Percentiles rank a stretch among this genome's conserved stretches.
phyloP scores from a whole-genome alignment of 2,888 invertebrate species.

The Empis livida region DNA sequence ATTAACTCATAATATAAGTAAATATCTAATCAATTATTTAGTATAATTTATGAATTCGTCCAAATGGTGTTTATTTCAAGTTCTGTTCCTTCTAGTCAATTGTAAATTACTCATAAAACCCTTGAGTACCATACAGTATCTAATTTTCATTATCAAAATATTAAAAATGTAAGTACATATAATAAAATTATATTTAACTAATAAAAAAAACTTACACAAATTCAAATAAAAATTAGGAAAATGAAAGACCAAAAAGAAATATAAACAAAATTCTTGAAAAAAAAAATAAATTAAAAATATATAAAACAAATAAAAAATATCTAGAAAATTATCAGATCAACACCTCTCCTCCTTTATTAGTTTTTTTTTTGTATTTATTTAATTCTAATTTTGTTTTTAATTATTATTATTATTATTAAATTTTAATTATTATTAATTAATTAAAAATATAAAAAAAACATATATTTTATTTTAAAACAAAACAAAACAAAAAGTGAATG shows the following conservation, averaged over 20 bases:
- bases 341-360: conserved; percentile 32
- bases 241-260: conserved; percentile 9
- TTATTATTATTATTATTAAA: conserved; percentile 12
- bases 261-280: conserved; percentile 5
- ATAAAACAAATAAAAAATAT: not conserved
- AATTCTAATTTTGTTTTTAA: conserved; percentile 8
- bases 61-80: too few species aligned
- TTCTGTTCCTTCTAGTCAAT: too few species aligned
- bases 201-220: conserved; percentile 6
- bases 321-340: conserved; percentile 26
- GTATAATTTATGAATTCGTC: too few species aligned
- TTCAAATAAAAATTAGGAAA: conserved; percentile 10
- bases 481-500: conserved; percentile 13
- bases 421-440: conserved; percentile 10
- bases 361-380: conserved; percentile 7
- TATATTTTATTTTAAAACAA: conserved; percentile 5
- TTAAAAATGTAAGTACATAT: too few species aligned
- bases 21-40: too few species aligned
- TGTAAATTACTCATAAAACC: too few species aligned
- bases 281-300: not conserved
- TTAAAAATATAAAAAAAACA: conserved; percentile 7
- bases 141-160: too few species aligned
- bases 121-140: too few species aligned
- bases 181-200: too few species aligned
- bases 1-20: too few species aligned